A percentile compares a stretch with the other conserved stretches of the same genome.
Evolutionary conservation across 2,888 invertebrate species (phyloP).

Genomic region (Synergus laeviventris): DNA sequence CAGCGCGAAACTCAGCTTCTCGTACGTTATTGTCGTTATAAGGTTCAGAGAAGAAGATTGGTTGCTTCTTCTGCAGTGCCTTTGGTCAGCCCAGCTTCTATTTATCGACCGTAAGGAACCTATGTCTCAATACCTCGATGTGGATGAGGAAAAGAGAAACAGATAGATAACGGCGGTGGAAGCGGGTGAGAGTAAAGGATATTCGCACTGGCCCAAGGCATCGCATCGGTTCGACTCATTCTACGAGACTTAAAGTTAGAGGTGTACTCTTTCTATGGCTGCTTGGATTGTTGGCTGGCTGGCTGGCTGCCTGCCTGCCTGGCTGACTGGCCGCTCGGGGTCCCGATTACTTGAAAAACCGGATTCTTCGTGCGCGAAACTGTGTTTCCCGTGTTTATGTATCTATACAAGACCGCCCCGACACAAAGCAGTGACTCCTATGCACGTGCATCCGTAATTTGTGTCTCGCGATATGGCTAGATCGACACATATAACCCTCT

Average conservation of each 20-base stretch:
- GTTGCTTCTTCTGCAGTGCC: slow-evolving; percentile 58
- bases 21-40: slow-evolving; percentile 61
- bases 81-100: slow-evolving; percentile 54
- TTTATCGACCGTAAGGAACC: slow-evolving; percentile 63
- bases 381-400: slow-evolving; percentile 71
- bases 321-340: slow-evolving; percentile 54
- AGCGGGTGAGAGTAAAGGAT: slow-evolving; percentile 57
- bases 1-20: slow-evolving; percentile 47
- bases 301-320: slow-evolving; percentile 54
- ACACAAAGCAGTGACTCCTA: slow-evolving; percentile 47
- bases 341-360: slow-evolving; percentile 74
- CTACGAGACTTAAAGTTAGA: slow-evolving; percentile 46
- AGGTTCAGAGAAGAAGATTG: slow-evolving; percentile 61
- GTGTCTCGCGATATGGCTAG: slow-evolving; percentile 25
- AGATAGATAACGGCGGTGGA: slow-evolving; percentile 60
- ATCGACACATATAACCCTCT: not conserved
- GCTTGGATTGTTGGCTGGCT: slow-evolving; percentile 49
- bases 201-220: slow-evolving; percentile 62
- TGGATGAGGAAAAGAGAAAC: slow-evolving; percentile 56
- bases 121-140: slow-evolving; percentile 68
- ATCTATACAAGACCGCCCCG: slow-evolving; percentile 56
- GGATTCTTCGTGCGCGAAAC: slow-evolving; percentile 73
- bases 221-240: slow-evolving; percentile 55
- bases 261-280: slow-evolving; percentile 49
- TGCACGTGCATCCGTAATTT: slow-evolving; percentile 47